These are phyloP conservation scores for Aphaenogaster rudis DNA, from an alignment of 1,140 invertebrate genomes.

Conservation along the genomic window DNA sequence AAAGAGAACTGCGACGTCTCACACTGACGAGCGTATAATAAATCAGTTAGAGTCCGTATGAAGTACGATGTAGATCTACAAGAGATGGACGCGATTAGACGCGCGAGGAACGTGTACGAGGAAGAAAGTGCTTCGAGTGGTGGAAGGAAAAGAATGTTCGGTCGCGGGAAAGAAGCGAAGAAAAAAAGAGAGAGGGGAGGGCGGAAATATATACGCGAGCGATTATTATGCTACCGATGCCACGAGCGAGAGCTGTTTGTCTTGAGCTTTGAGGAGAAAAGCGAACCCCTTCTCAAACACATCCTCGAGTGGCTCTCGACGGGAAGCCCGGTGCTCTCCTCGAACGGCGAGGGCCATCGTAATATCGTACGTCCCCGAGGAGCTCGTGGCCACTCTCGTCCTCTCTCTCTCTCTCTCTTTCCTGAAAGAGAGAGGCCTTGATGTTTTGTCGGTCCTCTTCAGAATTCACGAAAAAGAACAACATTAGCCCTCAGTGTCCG, in stretches of 20 bases:
- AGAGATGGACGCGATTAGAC: constrained; percentile 62
- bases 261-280: constrained; percentile 80
- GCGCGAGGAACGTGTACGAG: constrained; percentile 52
- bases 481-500: constrained; percentile 68
- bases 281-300: constrained; percentile 79
- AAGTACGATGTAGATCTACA: constrained; percentile 63
- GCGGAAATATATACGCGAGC: constrained; percentile 61
- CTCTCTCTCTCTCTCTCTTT: constrained; percentile 15
- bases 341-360: constrained; percentile 78
- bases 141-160: constrained; percentile 31
- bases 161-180: constrained; percentile 12
- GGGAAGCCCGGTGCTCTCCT: constrained; percentile 79
- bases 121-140: constrained; percentile 35
- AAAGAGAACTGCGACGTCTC: constrained; percentile 72
- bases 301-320: constrained; percentile 81
- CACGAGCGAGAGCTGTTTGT: constrained; percentile 78
- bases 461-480: constrained; percentile 67
- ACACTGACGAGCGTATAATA: constrained; percentile 62
- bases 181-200: not conserved
- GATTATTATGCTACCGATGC: constrained; percentile 80
- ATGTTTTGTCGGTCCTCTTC: constrained; percentile 81
- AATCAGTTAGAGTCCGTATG: constrained; percentile 60
- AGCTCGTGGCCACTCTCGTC: constrained; percentile 71
- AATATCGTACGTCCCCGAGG: constrained; percentile 80
- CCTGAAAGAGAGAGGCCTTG: constrained; percentile 65